phyloP scores from a whole-genome alignment of 2,113 vertebrate genomes.

The Fulica atra region DNA sequence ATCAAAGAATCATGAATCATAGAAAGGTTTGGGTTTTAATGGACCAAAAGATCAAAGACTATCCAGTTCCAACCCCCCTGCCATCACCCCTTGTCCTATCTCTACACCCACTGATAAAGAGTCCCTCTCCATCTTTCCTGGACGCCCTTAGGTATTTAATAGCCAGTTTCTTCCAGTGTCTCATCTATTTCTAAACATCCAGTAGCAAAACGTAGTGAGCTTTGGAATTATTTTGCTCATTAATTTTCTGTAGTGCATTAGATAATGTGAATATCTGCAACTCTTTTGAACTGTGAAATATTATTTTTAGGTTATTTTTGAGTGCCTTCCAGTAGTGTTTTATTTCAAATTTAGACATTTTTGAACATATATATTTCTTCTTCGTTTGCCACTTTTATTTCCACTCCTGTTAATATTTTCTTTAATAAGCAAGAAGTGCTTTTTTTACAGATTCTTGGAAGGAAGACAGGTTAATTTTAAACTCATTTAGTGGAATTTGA shows the following conservation, averaged over 20 bases:
- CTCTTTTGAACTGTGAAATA: not conserved
- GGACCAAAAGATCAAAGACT: too few relatives aligned
- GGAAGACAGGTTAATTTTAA: not conserved
- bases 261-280: not conserved
- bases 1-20: too few relatives aligned
- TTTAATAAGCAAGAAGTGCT: not conserved
- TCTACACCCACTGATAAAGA: too few relatives aligned
- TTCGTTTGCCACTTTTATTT: not conserved
- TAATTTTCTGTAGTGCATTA: not conserved
- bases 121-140: too few relatives aligned
- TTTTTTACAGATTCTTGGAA: not conserved
- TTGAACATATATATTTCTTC: not conserved
- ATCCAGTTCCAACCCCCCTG: too few relatives aligned
- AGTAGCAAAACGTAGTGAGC: rapidly evolving
- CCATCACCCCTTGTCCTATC: too few relatives aligned
- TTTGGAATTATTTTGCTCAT: not conserved
- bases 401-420: not conserved
- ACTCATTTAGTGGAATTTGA: not conserved
- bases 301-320: not conserved
- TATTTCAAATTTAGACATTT: not conserved
- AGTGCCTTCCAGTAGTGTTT: not conserved
- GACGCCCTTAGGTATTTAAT: not conserved
- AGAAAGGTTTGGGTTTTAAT: too few relatives aligned
- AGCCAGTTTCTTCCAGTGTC: not conserved
- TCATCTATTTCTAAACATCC: not conserved